Base-by-base conservation (phyloP, 2,797 vertebrate genomes). In the Enteromius viviparus region DNA sequence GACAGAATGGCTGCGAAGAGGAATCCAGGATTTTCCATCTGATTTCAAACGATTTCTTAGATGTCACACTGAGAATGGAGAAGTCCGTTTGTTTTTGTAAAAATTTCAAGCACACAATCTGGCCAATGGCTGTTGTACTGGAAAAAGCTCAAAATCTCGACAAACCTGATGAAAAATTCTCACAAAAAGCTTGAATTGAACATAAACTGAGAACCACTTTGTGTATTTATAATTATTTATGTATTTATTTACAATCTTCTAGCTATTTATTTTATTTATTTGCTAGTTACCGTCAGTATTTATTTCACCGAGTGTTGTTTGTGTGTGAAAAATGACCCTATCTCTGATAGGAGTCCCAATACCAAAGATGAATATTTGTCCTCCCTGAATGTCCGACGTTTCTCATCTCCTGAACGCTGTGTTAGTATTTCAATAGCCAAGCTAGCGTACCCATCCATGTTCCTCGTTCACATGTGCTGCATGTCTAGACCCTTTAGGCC, bases 361-460 rank as follows among this genome's bases (percentile, higher is more conserved):
- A 95, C 95, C 95, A 95, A 95, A 95, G 95, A 95, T 92, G 89
- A 94, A 93, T 92, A 93, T 95, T 86, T 93, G 91, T 89, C 92
- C 92, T 94, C 93, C 94, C 93, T 95, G 94, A 95, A 95, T 95
- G 94, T 95, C 75, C 26, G 5, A 55, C 32, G 62, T 82, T 76
- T 76, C 45, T 70, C 74, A 77, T 83, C 81, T 83, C 74, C 51
- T 71, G 82, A 80, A 23, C 64, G 74, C 82, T 76, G 70, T 74
- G 66, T 76, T 84, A 80, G 85, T 77, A 76, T 85, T 76, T 86
- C 55, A 34, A 83, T 83, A 82, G 72, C 32, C 42, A 84, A 69
- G 74, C 80, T 78, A 69, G 75, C 53, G 66, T 87, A 80, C 29
- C 19, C 37, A 64, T 85, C 53, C 45, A 70, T 76, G 80, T 65